Base-by-base conservation (phyloP, 2,888 invertebrate species). In the Trissoscelio sp. region DNA sequence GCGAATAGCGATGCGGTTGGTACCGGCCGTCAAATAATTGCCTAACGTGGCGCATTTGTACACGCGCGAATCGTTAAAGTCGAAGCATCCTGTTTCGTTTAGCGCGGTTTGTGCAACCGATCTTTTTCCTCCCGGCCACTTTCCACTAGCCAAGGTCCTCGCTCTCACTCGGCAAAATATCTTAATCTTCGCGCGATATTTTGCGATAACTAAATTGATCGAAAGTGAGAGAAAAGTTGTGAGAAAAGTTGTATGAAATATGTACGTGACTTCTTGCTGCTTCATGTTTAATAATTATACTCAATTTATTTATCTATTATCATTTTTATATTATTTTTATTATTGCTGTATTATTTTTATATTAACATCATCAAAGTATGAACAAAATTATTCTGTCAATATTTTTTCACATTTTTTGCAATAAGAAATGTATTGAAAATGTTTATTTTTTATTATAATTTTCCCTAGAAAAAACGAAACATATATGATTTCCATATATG, bases 71-170 rank as follows among this genome's bases (percentile, higher is more conserved):
- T 84, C 70, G 81, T 74, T 81, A 62, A 84, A 86, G 77, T 60
- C 83, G 81, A 86, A 83, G 85, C 87, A 88, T 88, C 87, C 87
- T 86, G 84, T 85, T 86, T 85, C 72, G 24, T 85, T 85, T 81
- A 83, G 77, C 77, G 44, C 66, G 37, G 84, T 86, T 86, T 86
- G 83, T 85, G 87, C 85, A 86, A 86, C 84, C 67, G 73, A 82
- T 82, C 77, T 82, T 83, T 81, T 80, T 85, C 83, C 86, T 83
- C 60, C 79, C 85, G 80, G 82, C 75, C 79, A 85, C 87, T 87
- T 87, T 87, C 86, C 87, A 88, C 84, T n/a, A 83, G 79, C 83
- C 87, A 86, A 88, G 86, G 87, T 82, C 83, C 70, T 62, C 79
- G 80, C 80, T 75, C 75, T 80, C 83, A 72, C 77, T 66, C 9